These are phyloP conservation scores for Isurus oxyrinchus DNA, from an alignment of 2,113 vertebrate species.

Conservation along the genomic window DNA sequence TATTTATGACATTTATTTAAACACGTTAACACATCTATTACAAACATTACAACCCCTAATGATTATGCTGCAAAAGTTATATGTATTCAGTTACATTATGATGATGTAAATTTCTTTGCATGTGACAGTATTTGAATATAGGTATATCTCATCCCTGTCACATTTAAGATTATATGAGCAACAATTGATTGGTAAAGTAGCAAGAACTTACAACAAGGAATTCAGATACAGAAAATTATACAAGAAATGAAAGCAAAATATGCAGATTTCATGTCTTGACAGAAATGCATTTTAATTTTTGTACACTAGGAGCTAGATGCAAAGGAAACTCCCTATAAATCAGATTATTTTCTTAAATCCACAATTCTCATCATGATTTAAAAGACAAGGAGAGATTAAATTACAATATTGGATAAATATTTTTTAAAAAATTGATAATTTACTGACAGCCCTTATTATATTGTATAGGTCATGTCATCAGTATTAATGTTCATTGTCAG, in stretches of 20 bases:
- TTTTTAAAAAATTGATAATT: background rate
- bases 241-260: background rate
- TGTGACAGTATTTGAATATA: background rate
- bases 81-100: background rate
- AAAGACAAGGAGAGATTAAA: background rate
- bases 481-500: slow-evolving; percentile 4
- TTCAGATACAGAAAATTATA: background rate
- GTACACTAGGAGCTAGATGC: background rate
- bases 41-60: background rate
- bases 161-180: background rate
- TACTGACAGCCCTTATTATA: background rate
- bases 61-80: background rate
- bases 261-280: background rate
- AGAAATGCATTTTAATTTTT: background rate
- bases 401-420: background rate
- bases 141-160: background rate
- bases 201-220: background rate
- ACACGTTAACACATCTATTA: background rate
- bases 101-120: background rate
- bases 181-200: background rate
- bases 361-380: background rate
- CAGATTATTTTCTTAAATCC: background rate
- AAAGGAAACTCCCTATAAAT: background rate
- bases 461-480: background rate
- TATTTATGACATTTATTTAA: background rate